Percentiles rank a stretch among this genome's conserved stretches.
Evolutionary conservation across 2,113 vertebrate species (phyloP).

Genomic region (Entosphenus tridentatus): DNA sequence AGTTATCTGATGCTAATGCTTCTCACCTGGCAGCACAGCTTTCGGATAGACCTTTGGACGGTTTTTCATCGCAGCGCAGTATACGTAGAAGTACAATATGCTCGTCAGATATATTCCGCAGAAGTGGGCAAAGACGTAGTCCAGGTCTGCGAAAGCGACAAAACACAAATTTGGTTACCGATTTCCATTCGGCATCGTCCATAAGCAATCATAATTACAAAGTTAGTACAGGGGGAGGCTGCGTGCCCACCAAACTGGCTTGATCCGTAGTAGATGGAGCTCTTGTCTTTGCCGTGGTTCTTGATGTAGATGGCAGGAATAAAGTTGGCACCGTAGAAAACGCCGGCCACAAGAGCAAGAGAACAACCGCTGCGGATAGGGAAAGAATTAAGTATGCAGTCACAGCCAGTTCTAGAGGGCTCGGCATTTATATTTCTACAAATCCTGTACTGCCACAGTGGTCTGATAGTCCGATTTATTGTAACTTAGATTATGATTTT

Average conservation of each 20-base stretch:
- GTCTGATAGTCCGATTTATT: no score
- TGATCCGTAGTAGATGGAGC: conserved; percentile 35
- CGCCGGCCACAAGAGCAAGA: conserved; percentile 38
- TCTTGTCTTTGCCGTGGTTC: conserved; percentile 32
- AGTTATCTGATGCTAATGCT: not conserved
- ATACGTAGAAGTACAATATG: conserved; percentile 48
- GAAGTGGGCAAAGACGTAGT: conserved; percentile 54
- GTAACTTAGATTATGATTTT: no score
- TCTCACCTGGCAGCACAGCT: conserved; percentile 45
- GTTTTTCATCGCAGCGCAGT: conserved; percentile 44
- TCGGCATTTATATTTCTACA: no score
- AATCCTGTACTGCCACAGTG: no score
- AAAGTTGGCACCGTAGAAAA: conserved; percentile 46
- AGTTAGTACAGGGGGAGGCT: conserved; percentile 4
- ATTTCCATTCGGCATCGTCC: not conserved
- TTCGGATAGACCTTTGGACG: conserved; percentile 37
- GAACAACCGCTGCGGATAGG: conserved; percentile 37
- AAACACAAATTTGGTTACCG: not conserved
- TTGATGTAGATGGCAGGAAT: conserved; percentile 62
- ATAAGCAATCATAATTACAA: conserved; percentile 1
- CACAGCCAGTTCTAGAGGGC: no score
- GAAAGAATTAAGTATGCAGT: not conserved
- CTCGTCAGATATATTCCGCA: conserved; percentile 55
- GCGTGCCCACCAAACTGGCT: conserved; percentile 42
- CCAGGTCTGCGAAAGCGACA: conserved; percentile 37